A percentile compares a stretch with the other conserved stretches of the same genome.
phyloP scores from a whole-genome alignment of 2,113 vertebrate species.

The Choloepus hoffmanni region DNA sequence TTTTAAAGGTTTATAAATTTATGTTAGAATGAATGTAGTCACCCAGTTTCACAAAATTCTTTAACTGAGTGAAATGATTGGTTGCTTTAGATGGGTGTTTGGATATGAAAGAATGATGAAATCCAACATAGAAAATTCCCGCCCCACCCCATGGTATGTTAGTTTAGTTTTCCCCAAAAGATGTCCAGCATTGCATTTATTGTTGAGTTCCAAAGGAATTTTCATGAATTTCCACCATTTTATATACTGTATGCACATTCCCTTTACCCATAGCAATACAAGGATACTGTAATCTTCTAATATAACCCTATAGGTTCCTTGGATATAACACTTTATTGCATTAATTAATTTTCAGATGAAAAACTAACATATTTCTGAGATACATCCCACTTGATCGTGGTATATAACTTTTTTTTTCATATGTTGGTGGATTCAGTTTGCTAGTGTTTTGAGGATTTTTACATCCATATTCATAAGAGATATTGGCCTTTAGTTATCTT shows the following conservation, averaged over 20 bases:
- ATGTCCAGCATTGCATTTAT: not conserved
- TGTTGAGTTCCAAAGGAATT: not conserved
- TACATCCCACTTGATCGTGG: too few relatives aligned
- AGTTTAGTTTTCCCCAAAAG: not conserved
- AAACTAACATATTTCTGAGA: too few relatives aligned
- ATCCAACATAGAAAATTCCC: not conserved
- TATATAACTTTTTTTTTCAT: too few relatives aligned
- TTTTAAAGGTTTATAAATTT: not conserved
- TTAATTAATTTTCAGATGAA: too few relatives aligned
- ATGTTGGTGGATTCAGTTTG: too few relatives aligned
- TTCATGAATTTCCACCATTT: not conserved
- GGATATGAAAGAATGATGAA: not conserved
- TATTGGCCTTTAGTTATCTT: too few relatives aligned
- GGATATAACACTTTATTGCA: constrained; percentile 68
- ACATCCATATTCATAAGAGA: too few relatives aligned
- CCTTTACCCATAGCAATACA: not conserved
- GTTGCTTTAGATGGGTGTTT: not conserved
- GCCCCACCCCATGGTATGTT: not conserved
- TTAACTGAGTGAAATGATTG: constrained; percentile 10
- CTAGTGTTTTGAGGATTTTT: too few relatives aligned
- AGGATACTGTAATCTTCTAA: not conserved
- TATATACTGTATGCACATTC: not conserved
- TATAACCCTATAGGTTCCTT: constrained; percentile 63
- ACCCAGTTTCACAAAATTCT: not conserved
- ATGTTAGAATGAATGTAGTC: not conserved